phyloP scores from a whole-genome alignment of 2,888 invertebrate species.

The Hylaea fasciaria region DNA sequence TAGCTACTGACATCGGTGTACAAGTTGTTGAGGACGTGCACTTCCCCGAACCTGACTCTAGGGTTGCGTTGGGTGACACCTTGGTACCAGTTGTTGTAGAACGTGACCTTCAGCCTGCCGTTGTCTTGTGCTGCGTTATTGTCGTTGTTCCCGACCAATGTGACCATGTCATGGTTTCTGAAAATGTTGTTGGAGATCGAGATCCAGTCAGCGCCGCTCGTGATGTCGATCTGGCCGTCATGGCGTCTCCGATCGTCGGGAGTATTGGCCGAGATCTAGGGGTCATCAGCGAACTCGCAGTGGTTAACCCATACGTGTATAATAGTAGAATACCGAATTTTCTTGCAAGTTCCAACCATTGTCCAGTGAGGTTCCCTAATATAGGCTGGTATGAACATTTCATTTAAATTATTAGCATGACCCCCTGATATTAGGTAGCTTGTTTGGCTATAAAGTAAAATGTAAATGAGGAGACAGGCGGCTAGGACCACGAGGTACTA shows the following conservation, averaged over 20 bases:
- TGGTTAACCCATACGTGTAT: conserved; percentile 27
- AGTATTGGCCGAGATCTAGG: conserved; percentile 15
- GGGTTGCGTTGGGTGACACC: conserved; percentile 34
- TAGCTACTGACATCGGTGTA: conserved; percentile 29
- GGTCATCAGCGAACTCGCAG: conserved; percentile 32
- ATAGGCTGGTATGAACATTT: no score
- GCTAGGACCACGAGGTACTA: no score
- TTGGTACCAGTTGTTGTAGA: conserved; percentile 35
- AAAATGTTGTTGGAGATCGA: conserved; percentile 28
- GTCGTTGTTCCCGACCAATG: conserved; percentile 33
- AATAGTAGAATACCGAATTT: no score
- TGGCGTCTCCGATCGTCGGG: conserved; percentile 22
- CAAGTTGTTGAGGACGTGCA: conserved; percentile 38
- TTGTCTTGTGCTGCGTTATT: conserved; percentile 18
- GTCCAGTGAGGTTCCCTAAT: no score
- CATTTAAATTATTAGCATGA: no score
- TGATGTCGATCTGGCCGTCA: conserved; percentile 29
- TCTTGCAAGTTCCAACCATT: no score
- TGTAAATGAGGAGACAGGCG: no score
- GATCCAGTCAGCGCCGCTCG: conserved; percentile 12
- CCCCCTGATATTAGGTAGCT: no score
- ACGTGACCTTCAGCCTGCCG: conserved; percentile 26
- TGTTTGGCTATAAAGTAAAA: no score
- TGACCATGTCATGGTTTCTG: conserved; percentile 26
- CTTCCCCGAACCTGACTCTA: conserved; percentile 36